Evolutionary conservation across 1,140 invertebrate species (phyloP).

Genomic region (Vollenhovia emeryi): DNA sequence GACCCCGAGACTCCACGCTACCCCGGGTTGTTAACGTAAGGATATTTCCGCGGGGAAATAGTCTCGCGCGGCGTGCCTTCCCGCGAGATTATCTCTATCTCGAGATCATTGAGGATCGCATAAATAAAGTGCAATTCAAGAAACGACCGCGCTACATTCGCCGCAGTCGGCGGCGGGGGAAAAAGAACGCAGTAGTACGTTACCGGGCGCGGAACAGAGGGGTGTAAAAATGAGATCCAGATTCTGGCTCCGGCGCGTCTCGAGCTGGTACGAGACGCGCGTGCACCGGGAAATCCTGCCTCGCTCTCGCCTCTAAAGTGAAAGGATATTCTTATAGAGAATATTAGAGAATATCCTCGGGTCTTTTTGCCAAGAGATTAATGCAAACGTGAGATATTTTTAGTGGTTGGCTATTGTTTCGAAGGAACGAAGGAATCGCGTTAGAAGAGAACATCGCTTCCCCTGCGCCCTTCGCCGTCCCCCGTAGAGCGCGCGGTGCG

Average conservation of each 20-base stretch:
- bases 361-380: not conserved
- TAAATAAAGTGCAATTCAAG: constrained; percentile 46
- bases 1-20: constrained; percentile 8
- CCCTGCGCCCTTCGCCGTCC: not conserved
- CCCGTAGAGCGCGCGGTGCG: not conserved
- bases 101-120: constrained; percentile 33
- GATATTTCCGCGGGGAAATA: constrained; percentile 52
- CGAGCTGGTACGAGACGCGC: not conserved
- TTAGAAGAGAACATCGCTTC: not conserved
- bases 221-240: constrained; percentile 27
- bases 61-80: constrained; percentile 17
- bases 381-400: no score
- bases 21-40: constrained; percentile 41
- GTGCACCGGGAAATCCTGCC: not conserved
- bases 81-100: constrained; percentile 40
- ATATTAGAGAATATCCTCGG: not conserved
- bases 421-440: not conserved
- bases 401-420: not conserved
- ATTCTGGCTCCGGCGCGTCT: not conserved
- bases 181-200: not conserved
- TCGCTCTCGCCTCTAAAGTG: not conserved
- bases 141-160: constrained; percentile 12
- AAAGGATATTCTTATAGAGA: not conserved
- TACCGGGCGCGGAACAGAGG: not conserved
- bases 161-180: not conserved